Evolutionary conservation across 1,140 invertebrate species (phyloP), one percentile per base, ranked within the genome.

Genomic region (Diorhabda elongata): DNA sequence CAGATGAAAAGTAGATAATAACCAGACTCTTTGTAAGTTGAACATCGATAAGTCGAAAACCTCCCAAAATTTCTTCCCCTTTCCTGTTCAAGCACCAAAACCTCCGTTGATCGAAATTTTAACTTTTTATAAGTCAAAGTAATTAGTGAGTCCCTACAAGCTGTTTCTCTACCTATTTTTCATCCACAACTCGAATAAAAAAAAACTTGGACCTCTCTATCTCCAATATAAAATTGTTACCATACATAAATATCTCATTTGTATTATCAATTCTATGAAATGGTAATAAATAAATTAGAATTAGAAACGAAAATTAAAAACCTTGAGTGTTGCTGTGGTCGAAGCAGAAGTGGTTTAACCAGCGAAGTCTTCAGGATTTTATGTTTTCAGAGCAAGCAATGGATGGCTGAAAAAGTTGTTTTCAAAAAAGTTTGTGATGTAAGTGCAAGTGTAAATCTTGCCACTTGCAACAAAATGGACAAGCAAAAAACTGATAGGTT

Each of bases 401-500:
- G 62, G 71, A 11, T 75, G 72, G 74, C 60, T 74, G 3, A 67
- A 68, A 26, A 57, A 70, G 9, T 75, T 75, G 61, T 42, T 0
- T 9, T 42, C 56, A 70, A 57, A 66, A 73, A 73, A 66, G 73
- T 71, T 69, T 52, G n/a, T 63, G 45, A 2, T 5, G 42, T 6
- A 41, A 60, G 58, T 26, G 11, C 58, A 43, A 6, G 8, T 52
- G 45, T 52, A 6, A 6, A 52, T 6, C 5, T 52, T 52, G 45
- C 5, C 8, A 52, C 45, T 9, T 52, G 45, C 8, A 52, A 52
- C 45, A 52, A 52, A n/a, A 52, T 52, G 45, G 45, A 52, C 5
- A 52, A 52, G 45, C 8, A 9, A 52, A 58, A 74, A 70, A 69
- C 71, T 26, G 26, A 73, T 62, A 69, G 47, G 45, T 60, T 74